Evolutionary conservation across 1,140 invertebrate species (phyloP).

Genomic region (Drosophila micromelanica): DNA sequence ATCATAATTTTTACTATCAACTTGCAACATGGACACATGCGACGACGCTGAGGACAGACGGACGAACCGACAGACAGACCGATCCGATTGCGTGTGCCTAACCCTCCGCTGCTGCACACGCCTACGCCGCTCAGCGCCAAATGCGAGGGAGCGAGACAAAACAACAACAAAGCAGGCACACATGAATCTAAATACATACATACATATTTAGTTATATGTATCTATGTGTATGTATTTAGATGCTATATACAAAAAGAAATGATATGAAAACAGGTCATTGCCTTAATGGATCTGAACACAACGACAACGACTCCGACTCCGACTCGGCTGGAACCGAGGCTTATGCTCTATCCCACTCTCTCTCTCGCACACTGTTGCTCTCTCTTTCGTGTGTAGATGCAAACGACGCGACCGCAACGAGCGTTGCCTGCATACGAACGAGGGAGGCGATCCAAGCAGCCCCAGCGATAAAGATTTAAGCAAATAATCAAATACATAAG

Average conservation of each 20-base stretch:
- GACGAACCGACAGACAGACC: conserved; percentile 23
- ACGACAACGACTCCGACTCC: conserved; percentile 12
- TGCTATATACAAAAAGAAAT: conserved; percentile 31
- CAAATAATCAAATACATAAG: conserved; percentile 81
- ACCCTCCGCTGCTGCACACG: conserved; percentile 32
- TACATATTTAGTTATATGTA: not conserved
- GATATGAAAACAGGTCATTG: conserved; percentile 84
- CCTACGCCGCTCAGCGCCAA: conserved; percentile 55
- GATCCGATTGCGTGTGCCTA: conserved; percentile 71
- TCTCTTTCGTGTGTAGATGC: conserved; percentile 57
- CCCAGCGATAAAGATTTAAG: conserved; percentile 80
- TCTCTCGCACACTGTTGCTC: conserved; percentile 15
- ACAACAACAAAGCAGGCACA: conserved; percentile 66
- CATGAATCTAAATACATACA: conserved; percentile 3
- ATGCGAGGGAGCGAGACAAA: conserved; percentile 63
- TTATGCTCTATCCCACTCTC: conserved; percentile 15
- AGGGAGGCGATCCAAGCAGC: conserved; percentile 59
- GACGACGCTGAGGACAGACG: conserved; percentile 9
- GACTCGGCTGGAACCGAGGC: conserved; percentile 4
- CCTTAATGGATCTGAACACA: conserved; percentile 80
- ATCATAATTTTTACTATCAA: conserved; percentile 83
- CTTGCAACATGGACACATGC: conserved; percentile 79
- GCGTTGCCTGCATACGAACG: conserved; percentile 76
- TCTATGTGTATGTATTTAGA: not conserved
- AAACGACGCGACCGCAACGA: conserved; percentile 58